phyloP scores from a whole-genome alignment of 2,888 invertebrate genomes.

The Calameuta idolon region DNA sequence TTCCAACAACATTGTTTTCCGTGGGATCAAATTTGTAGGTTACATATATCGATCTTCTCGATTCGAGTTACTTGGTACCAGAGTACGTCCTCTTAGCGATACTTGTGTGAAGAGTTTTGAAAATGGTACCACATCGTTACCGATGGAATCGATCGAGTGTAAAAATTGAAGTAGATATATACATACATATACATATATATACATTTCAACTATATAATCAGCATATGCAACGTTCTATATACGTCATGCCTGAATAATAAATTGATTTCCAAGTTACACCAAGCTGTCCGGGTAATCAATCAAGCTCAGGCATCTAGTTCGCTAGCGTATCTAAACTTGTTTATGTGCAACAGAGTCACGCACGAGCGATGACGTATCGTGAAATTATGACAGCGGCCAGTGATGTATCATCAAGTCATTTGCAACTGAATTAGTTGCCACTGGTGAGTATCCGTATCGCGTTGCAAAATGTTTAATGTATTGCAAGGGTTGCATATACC shows the following conservation, averaged over 20 bases:
- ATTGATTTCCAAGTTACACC: constrained; percentile 36
- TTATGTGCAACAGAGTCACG: constrained; percentile 43
- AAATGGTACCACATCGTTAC: not conserved
- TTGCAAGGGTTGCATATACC: not conserved
- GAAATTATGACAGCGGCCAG: constrained; percentile 32
- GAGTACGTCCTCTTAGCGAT: not conserved
- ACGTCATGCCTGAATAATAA: constrained; percentile 29
- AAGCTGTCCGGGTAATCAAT: constrained; percentile 40
- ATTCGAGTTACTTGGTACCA: not conserved
- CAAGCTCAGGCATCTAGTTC: constrained; percentile 35
- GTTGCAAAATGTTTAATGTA: constrained; percentile 22
- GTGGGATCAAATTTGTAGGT: not conserved
- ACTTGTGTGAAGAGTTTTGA: not conserved
- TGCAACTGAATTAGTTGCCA: constrained; percentile 40
- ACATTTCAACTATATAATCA: not conserved
- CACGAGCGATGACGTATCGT: constrained; percentile 46
- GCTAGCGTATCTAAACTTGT: constrained; percentile 38
- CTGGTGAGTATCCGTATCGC: constrained; percentile 10
- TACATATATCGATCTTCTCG: not conserved
- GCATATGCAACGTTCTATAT: not conserved
- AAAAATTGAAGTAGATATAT: not conserved
- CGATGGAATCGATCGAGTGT: not conserved
- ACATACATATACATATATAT: too few species aligned
- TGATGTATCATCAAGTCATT: constrained; percentile 39
- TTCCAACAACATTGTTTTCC: not conserved